These are phyloP conservation scores for Podocnemis expansa DNA, from an alignment of 2,113 vertebrate genomes.

Conservation along the genomic window DNA sequence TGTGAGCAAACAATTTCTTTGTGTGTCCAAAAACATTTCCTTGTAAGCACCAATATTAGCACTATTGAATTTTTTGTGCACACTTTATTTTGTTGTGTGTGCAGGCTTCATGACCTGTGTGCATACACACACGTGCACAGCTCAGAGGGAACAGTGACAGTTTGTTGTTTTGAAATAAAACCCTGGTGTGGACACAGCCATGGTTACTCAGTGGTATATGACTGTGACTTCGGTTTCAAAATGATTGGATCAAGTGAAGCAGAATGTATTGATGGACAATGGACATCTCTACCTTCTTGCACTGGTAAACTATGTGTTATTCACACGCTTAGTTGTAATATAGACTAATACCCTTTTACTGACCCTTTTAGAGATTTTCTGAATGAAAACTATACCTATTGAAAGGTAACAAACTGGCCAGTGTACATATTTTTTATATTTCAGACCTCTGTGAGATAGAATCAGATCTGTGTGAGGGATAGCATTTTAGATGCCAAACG, in stretches of 20 bases:
- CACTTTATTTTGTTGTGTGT: too few species aligned
- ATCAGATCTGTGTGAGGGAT: not conserved
- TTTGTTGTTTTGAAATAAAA: too few species aligned
- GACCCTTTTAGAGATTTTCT: not conserved
- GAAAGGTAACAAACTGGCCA: not conserved
- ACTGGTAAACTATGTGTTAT: slow-evolving; percentile 55
- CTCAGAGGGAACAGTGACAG: too few species aligned
- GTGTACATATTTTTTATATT: not conserved
- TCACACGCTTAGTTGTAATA: not conserved
- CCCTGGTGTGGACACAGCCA: too few species aligned
- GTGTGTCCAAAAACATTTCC: too few species aligned
- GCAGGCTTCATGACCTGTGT: too few species aligned
- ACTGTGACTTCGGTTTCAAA: slow-evolving; percentile 11
- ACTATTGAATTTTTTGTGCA: too few species aligned
- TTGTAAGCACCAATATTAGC: too few species aligned
- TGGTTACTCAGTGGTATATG: slow-evolving; percentile 48
- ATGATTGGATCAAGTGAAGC: slow-evolving; percentile 64
- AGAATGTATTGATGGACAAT: slow-evolving; percentile 69
- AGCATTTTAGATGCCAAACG: too few species aligned
- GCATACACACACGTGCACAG: too few species aligned
- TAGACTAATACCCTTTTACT: not conserved
- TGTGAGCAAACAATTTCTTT: too few species aligned
- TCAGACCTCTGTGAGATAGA: not conserved
- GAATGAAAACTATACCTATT: not conserved
- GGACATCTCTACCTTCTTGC: slow-evolving; percentile 74